Percentiles rank a stretch among this genome's conserved stretches.
Evolutionary conservation across 2,113 vertebrate species (phyloP).

Genomic region (Cisticola juncidis): DNA sequence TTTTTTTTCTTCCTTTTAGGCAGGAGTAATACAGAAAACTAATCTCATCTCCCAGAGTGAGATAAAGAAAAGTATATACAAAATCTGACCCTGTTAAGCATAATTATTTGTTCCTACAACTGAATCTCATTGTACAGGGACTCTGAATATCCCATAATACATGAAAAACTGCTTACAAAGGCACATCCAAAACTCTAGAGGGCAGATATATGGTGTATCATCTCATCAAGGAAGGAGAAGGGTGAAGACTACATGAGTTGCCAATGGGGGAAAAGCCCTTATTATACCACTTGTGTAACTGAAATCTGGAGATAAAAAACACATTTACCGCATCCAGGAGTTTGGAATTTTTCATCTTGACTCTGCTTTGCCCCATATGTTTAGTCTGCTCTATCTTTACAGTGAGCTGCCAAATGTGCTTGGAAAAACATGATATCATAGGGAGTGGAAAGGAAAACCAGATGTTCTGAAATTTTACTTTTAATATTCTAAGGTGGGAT

Average conservation of each 20-base stretch:
- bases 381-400: slow-evolving; percentile 62
- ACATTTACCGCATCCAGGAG: neutral
- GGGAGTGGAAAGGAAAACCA: slow-evolving; percentile 60
- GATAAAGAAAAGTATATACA: neutral
- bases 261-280: neutral
- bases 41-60: neutral
- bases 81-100: neutral
- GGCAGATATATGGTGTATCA: neutral
- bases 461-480: slow-evolving; percentile 46
- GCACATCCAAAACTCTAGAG: neutral
- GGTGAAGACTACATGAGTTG: neutral
- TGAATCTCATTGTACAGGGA: neutral
- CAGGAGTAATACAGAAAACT: neutral
- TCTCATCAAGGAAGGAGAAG: slow-evolving; percentile 5
- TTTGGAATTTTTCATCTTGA: slow-evolving; percentile 34
- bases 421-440: slow-evolving; percentile 68
- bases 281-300: neutral
- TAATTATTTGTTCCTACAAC: neutral
- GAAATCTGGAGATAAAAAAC: neutral
- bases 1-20: neutral
- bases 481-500: neutral
- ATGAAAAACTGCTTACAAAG: neutral
- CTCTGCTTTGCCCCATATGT: slow-evolving; percentile 6
- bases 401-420: slow-evolving; percentile 42
- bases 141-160: neutral